phyloP scores from a whole-genome alignment of 2,113 vertebrate species.

The Phylloscopus trochilus region DNA sequence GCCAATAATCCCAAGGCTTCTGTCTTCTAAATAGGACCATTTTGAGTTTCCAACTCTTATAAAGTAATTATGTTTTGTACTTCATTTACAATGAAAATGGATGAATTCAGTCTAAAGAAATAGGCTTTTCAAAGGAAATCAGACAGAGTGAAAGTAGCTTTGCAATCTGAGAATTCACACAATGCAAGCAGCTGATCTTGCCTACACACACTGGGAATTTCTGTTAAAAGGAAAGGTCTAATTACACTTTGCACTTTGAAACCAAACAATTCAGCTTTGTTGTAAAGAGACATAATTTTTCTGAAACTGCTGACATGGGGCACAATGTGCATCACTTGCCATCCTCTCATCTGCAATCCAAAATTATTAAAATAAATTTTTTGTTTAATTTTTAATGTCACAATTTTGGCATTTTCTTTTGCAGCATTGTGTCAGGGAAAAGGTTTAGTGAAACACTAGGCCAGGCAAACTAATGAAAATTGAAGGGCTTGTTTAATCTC shows the following conservation, averaged over 20 bases:
- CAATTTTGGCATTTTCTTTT: not conserved
- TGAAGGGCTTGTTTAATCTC: not conserved
- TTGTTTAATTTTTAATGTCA: not conserved
- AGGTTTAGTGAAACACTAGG: not conserved
- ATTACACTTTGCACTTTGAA: conserved; percentile 24
- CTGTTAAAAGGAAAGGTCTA: conserved; percentile 36
- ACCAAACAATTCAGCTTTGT: not conserved
- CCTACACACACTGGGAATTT: not conserved
- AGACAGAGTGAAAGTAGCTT: not conserved
- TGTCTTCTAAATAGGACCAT: not conserved
- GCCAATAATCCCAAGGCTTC: not conserved
- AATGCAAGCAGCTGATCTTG: conserved; percentile 44
- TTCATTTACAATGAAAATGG: conserved; percentile 15
- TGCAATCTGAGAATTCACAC: conserved; percentile 30
- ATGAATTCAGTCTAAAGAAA: conserved; percentile 12
- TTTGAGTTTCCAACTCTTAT: not conserved
- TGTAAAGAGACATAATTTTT: not conserved
- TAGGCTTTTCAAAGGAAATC: conserved; percentile 14
- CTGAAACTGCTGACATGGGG: not conserved
- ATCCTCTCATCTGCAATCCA: not conserved
- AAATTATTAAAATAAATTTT: not conserved
- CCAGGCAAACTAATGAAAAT: not conserved
- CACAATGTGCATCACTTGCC: not conserved
- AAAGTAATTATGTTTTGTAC: conserved; percentile 1
- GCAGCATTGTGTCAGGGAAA: not conserved